phyloP scores from a whole-genome alignment of 2,113 vertebrate species.

The Sminthopsis crassicaudata region DNA sequence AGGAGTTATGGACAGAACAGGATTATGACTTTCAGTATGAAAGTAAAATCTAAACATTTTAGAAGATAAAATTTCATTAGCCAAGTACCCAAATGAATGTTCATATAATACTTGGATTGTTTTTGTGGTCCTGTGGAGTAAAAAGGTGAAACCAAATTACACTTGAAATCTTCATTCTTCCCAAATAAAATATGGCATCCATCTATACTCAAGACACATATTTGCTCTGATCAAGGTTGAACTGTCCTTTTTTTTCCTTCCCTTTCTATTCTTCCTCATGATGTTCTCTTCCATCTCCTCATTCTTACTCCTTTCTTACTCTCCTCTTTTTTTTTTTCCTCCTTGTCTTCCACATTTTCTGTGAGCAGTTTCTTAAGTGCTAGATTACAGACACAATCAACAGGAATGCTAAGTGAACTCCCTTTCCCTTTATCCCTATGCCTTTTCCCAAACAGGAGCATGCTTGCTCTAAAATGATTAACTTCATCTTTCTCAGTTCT shows the following conservation, averaged over 20 bases:
- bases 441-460: background rate
- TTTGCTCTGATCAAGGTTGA: background rate
- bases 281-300: background rate
- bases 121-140: background rate
- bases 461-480: background rate
- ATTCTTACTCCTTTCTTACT: background rate
- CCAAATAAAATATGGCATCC: background rate
- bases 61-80: background rate
- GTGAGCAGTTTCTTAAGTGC: background rate
- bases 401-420: background rate
- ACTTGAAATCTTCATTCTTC: background rate
- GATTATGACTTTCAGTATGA: background rate
- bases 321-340: background rate
- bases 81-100: background rate
- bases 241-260: background rate
- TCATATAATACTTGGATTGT: background rate
- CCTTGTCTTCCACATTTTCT: background rate
- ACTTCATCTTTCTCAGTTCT: background rate
- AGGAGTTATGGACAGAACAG: background rate
- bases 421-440: background rate
- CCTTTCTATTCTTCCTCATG: background rate
- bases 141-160: background rate
- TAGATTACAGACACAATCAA: background rate
- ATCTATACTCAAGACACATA: background rate
- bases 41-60: background rate